A percentile compares a stretch with the other conserved stretches of the same genome.
Evolutionary conservation across 2,797 vertebrate genomes (phyloP).

Genomic region (Chaetodon trifasciatus): DNA sequence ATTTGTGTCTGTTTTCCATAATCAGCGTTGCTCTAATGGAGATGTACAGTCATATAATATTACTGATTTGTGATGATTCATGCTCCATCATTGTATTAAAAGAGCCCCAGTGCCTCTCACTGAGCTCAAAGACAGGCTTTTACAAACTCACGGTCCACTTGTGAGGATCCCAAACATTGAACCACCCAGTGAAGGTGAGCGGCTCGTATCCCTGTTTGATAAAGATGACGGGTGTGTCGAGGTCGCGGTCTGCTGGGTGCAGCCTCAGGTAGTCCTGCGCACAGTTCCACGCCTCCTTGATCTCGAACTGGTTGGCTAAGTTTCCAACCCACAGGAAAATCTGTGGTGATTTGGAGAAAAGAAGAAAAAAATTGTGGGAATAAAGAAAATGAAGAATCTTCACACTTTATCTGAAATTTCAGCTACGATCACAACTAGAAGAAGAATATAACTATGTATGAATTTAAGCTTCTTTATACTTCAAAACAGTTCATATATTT

Average conservation of each 20-base stretch:
- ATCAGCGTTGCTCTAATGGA: neutral
- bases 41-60: neutral
- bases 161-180: conserved; percentile 92
- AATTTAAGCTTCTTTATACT: neutral
- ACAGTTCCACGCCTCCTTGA: conserved; percentile 84
- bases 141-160: conserved; percentile 92
- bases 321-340: conserved; percentile 93
- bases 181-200: conserved; percentile 94
- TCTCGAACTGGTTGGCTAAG: conserved; percentile 88
- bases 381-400: neutral
- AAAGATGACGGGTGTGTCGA: conserved; percentile 85
- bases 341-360: conserved; percentile 67
- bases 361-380: neutral
- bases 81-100: conserved; percentile 12
- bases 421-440: neutral
- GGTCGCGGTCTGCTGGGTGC: conserved; percentile 90
- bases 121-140: conserved; percentile 4
- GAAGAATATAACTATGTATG: too few relatives aligned
- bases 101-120: neutral
- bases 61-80: conserved; percentile 15
- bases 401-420: neutral
- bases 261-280: conserved; percentile 89
- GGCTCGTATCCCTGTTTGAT: conserved; percentile 93
- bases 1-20: neutral
- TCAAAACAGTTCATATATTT: too few relatives aligned